A percentile compares a stretch with the other conserved stretches of the same genome.
Evolutionary conservation across 2,888 invertebrate genomes (phyloP).

Genomic region (Pseudococcus longispinus): DNA sequence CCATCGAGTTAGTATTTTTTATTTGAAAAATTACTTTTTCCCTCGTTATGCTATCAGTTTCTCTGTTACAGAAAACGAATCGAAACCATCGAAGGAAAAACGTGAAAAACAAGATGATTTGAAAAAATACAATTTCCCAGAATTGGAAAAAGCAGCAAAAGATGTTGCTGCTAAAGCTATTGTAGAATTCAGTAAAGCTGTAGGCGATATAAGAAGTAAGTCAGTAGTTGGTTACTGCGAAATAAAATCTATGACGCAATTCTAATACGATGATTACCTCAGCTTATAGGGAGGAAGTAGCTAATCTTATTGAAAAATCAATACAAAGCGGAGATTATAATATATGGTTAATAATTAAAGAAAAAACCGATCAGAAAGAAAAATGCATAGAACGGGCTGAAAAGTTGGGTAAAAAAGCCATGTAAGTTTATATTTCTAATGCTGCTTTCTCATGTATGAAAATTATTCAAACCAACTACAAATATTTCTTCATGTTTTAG

Average conservation of each 20-base stretch:
- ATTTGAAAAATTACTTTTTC: background rate
- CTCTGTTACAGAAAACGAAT: slow-evolving; percentile 9
- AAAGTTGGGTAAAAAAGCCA: slow-evolving; percentile 26
- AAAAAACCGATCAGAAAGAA: slow-evolving; percentile 50
- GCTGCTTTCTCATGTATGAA: background rate
- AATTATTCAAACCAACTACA: background rate
- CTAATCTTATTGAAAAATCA: slow-evolving; percentile 50
- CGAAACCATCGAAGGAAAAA: slow-evolving; percentile 4
- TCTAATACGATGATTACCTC: background rate
- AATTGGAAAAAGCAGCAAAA: slow-evolving; percentile 18
- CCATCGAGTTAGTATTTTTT: background rate
- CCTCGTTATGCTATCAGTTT: background rate
- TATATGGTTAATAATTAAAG: slow-evolving; percentile 48
- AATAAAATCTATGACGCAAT: background rate
- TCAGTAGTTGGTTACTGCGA: background rate
- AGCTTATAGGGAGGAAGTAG: slow-evolving; percentile 50
- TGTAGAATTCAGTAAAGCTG: slow-evolving; percentile 11
- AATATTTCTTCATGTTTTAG: slow-evolving; percentile 1
- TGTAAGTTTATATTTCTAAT: slow-evolving; percentile 20
- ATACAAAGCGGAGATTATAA: slow-evolving; percentile 44
- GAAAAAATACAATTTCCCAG: slow-evolving; percentile 34
- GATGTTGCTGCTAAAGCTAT: slow-evolving; percentile 33
- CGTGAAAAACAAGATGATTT: background rate
- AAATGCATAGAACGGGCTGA: slow-evolving; percentile 13
- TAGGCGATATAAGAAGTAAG: slow-evolving; percentile 34